phyloP scores from a whole-genome alignment of 2,888 invertebrate species.

The Rugalucina vietnamica region DNA sequence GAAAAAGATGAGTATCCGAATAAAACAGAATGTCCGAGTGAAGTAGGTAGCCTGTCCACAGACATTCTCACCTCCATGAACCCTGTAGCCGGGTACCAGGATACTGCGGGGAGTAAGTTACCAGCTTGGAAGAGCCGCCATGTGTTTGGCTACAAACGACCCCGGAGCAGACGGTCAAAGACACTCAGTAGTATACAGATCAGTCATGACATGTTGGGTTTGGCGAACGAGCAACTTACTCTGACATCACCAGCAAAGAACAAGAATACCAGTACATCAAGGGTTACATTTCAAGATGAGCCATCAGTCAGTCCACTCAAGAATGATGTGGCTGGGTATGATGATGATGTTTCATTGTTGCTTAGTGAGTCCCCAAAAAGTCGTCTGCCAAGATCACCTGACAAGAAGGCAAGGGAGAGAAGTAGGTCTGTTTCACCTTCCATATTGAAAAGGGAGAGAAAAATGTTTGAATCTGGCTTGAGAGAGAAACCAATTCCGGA shows the following conservation, averaged over 20 bases:
- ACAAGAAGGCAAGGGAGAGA: slow-evolving; percentile 58
- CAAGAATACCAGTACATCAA: slow-evolving; percentile 21
- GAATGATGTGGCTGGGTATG: slow-evolving; percentile 30
- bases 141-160: slow-evolving; percentile 69
- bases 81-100: slow-evolving; percentile 51
- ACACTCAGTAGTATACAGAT: slow-evolving; percentile 63
- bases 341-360: slow-evolving; percentile 58
- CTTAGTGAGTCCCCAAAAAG: slow-evolving; percentile 55
- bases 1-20: slow-evolving; percentile 58
- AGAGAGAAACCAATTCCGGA: slow-evolving; percentile 58
- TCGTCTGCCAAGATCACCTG: slow-evolving; percentile 45
- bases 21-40: slow-evolving; percentile 62
- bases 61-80: slow-evolving; percentile 69
- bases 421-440: slow-evolving; percentile 70
- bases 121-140: slow-evolving; percentile 63
- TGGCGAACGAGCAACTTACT: slow-evolving; percentile 5
- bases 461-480: slow-evolving; percentile 61
- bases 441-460: slow-evolving; percentile 63
- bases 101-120: slow-evolving; percentile 10
- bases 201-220: slow-evolving; percentile 56
- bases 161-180: slow-evolving; percentile 59
- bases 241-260: slow-evolving; percentile 27
- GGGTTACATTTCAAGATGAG: slow-evolving; percentile 50
- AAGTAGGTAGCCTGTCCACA: slow-evolving; percentile 69
- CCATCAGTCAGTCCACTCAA: background rate